These are phyloP conservation scores for Tychaedon coryphoeus DNA, from an alignment of 2,113 vertebrate genomes.

Conservation along the genomic window DNA sequence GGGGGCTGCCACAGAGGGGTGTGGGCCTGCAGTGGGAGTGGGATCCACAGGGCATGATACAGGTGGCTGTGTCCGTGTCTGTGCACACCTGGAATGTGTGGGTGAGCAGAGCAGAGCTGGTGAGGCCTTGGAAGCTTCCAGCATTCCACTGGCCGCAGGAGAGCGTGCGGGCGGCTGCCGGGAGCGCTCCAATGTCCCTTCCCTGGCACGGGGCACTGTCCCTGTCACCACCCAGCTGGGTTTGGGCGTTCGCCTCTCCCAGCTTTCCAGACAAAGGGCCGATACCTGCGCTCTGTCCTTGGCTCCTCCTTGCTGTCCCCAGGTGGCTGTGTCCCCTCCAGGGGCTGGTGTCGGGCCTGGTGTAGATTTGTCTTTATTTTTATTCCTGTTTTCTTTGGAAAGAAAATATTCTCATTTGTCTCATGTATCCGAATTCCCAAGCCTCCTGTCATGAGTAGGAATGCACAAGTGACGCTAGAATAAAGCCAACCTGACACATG, in stretches of 20 bases:
- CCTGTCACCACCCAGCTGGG: not conserved
- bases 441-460: not conserved
- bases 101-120: rapidly evolving
- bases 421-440: not conserved
- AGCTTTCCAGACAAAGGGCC: not conserved
- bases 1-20: not conserved
- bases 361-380: not conserved
- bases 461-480: slow-evolving; percentile 35
- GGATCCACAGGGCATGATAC: not conserved
- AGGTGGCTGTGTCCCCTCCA: not conserved
- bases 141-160: rapidly evolving
- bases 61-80: not conserved
- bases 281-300: not conserved
- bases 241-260: not conserved
- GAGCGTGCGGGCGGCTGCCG: rapidly evolving
- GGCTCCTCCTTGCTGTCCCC: not conserved
- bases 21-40: not conserved
- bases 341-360: not conserved
- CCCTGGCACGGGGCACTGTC: not conserved
- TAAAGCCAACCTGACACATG: slow-evolving; percentile 11
- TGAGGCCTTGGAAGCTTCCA: not conserved
- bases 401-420: not conserved
- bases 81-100: rapidly evolving
- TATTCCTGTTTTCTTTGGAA: not conserved
- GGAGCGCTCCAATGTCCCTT: rapidly evolving